Percentiles rank a stretch among this genome's conserved stretches.
Evolutionary conservation across 2,888 invertebrate genomes (phyloP).

Genomic region (Stenchaetothrips biformis): DNA sequence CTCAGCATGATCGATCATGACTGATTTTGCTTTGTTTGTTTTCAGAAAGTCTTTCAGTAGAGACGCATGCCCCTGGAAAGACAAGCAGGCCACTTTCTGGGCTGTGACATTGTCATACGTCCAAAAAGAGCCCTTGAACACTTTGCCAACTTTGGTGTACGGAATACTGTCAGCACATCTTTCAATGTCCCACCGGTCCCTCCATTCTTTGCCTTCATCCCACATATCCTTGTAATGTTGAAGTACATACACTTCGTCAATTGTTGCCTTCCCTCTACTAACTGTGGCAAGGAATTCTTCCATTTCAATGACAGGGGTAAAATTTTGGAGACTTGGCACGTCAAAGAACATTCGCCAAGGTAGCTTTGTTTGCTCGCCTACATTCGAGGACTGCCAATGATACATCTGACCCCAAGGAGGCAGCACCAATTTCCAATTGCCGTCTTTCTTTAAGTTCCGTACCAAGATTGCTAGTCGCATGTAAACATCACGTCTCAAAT

Average conservation of each 20-base stretch:
- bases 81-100: constrained; percentile 65
- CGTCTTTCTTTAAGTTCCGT: constrained; percentile 55
- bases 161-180: constrained; percentile 46
- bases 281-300: constrained; percentile 60
- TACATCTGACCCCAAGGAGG: constrained; percentile 89
- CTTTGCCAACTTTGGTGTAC: constrained; percentile 40
- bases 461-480: constrained; percentile 85
- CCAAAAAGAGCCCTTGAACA: constrained; percentile 58
- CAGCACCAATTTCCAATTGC: constrained; percentile 65
- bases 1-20: constrained; percentile 77
- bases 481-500: constrained; percentile 92
- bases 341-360: constrained; percentile 88
- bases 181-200: constrained; percentile 70
- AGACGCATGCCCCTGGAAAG: constrained; percentile 73
- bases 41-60: constrained; percentile 58
- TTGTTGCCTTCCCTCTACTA: constrained; percentile 43
- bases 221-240: constrained; percentile 84
- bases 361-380: constrained; percentile 55
- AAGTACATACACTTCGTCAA: constrained; percentile 75
- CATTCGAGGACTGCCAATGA: constrained; percentile 72
- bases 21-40: constrained; percentile 49
- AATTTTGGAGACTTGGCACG: constrained; percentile 65
- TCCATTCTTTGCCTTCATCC: constrained; percentile 56
- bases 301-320: constrained; percentile 83
- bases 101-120: constrained; percentile 65